These are phyloP conservation scores for Drosophila affinis DNA, from an alignment of 2,888 invertebrate genomes.

Conservation along the genomic window DNA sequence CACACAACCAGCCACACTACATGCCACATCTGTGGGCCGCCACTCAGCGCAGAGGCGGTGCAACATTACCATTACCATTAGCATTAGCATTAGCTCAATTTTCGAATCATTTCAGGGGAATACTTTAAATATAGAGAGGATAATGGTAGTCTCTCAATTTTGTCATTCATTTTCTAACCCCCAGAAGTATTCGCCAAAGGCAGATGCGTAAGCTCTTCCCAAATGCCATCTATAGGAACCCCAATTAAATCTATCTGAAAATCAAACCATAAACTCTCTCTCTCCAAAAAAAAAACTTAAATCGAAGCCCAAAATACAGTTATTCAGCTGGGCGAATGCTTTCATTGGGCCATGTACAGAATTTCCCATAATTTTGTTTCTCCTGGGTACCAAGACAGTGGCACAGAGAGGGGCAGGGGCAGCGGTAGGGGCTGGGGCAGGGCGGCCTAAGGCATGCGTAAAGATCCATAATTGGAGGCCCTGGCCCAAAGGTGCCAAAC, in stretches of 20 bases:
- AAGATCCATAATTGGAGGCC: constrained; percentile 42
- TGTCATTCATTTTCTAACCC: too few species aligned
- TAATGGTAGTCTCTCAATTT: not conserved
- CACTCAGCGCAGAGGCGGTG: constrained; percentile 23
- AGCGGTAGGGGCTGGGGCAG: not conserved
- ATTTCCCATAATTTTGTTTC: not conserved
- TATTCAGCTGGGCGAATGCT: not conserved
- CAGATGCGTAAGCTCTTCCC: too few species aligned
- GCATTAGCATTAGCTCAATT: constrained; percentile 35
- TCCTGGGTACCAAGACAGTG: not conserved
- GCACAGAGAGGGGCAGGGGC: too few species aligned
- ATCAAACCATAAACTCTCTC: not conserved
- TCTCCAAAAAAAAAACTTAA: not conserved
- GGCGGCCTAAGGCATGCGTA: constrained; percentile 19
- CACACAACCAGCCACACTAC: constrained; percentile 6
- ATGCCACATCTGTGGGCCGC: constrained; percentile 21
- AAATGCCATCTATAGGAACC: not conserved
- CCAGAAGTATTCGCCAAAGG: too few species aligned
- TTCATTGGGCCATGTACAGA: not conserved
- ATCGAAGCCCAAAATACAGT: not conserved
- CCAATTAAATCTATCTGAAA: not conserved
- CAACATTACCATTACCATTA: constrained; percentile 30
- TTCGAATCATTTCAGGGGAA: constrained; percentile 18
- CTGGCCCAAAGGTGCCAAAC: constrained; percentile 47
- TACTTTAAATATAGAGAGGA: not conserved